Evolutionary conservation across 2,113 vertebrate species (phyloP).

Genomic region (Gallinago paraguaiae): DNA sequence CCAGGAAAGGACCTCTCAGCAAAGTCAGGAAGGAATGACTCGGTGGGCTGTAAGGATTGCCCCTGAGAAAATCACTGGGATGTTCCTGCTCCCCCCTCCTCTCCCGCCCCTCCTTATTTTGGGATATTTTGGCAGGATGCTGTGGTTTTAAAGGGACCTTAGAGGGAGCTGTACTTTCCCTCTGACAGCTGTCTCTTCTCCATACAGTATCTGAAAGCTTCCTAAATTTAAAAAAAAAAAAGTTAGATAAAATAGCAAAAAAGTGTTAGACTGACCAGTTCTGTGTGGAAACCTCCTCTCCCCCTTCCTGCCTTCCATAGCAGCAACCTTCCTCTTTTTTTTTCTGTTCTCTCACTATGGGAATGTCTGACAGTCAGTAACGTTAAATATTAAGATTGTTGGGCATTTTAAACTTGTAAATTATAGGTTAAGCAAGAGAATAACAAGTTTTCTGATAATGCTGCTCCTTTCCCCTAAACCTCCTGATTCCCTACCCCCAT

Average conservation of each 20-base stretch:
- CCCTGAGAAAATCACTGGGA: background rate
- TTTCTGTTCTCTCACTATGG: background rate
- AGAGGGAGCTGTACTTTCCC: conserved; percentile 18
- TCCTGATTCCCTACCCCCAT: background rate
- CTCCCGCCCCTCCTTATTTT: background rate
- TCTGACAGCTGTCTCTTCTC: background rate
- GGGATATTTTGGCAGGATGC: background rate
- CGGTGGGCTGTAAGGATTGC: background rate
- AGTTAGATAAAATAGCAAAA: background rate
- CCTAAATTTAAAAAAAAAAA: background rate
- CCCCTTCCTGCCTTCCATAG: background rate
- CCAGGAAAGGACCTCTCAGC: background rate
- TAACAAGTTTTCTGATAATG: background rate
- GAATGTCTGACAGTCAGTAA: background rate
- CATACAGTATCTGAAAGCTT: background rate
- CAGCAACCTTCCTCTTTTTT: background rate
- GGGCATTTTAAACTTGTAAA: background rate
- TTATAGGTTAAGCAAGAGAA: background rate
- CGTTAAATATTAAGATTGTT: background rate
- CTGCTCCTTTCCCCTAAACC: background rate
- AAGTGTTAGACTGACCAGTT: background rate
- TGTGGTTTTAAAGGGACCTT: conserved; percentile 16
- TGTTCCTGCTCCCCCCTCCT: background rate
- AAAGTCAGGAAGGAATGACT: background rate
- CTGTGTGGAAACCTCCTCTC: background rate